phyloP scores from a whole-genome alignment of 2,797 vertebrate genomes.

The Basileuterus tristriatus region DNA sequence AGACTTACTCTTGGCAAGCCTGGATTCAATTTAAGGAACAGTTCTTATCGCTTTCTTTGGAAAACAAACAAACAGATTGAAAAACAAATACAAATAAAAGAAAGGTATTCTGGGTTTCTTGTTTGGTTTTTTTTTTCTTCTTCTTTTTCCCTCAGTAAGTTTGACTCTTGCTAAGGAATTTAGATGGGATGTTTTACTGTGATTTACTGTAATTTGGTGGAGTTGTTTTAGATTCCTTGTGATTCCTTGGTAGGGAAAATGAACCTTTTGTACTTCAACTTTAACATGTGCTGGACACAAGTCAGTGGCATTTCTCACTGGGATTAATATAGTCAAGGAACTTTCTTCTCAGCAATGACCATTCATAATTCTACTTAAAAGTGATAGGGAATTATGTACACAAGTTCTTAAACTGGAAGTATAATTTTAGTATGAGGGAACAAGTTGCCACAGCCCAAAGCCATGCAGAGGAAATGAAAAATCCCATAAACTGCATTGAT shows the following conservation, averaged over 20 bases:
- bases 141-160: neutral
- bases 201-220: neutral
- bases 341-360: neutral
- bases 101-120: neutral
- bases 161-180: neutral
- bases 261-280: neutral
- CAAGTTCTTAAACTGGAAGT: neutral
- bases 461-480: neutral
- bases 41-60: neutral
- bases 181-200: neutral
- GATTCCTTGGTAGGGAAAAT: neutral
- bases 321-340: neutral
- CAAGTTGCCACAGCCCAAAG: neutral
- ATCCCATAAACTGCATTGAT: neutral
- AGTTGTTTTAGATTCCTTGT: neutral
- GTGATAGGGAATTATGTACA: neutral
- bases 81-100: neutral
- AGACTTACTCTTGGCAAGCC: neutral
- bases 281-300: neutral
- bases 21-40: neutral
- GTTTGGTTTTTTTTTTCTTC: accelerated
- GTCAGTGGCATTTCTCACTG: neutral
- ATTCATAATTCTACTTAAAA: neutral
- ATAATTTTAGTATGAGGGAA: neutral
- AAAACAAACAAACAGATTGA: neutral